These are phyloP conservation scores for Apeira syringaria DNA, from an alignment of 2,888 invertebrate species.

Conservation along the genomic window DNA sequence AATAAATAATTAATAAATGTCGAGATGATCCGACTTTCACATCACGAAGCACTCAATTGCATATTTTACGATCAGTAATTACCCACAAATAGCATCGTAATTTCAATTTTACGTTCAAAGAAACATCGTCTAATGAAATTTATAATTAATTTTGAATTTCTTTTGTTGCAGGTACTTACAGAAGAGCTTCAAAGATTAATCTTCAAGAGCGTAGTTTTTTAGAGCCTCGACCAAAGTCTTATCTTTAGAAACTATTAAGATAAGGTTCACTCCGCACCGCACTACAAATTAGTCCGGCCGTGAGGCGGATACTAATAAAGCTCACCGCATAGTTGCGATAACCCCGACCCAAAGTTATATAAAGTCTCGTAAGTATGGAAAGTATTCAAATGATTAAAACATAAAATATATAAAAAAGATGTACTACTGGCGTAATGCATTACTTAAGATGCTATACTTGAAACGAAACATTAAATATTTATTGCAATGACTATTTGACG, in stretches of 20 bases:
- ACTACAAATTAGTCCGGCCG: conserved; percentile 39
- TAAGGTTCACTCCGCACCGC: conserved; percentile 32
- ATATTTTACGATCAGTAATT: too few relatives aligned
- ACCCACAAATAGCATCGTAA: neutral
- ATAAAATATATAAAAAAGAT: too few relatives aligned
- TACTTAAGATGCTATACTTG: too few relatives aligned
- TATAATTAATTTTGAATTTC: conserved; percentile 17
- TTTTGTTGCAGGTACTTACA: conserved; percentile 27
- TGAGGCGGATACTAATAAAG: conserved; percentile 34
- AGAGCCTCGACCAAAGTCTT: neutral
- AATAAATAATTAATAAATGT: too few relatives aligned
- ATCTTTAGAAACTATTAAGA: conserved; percentile 32
- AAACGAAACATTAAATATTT: too few relatives aligned
- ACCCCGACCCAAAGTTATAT: neutral
- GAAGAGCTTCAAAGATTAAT: conserved; percentile 11
- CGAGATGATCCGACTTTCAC: conserved; percentile 16
- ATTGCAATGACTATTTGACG: too few relatives aligned
- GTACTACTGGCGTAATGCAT: too few relatives aligned
- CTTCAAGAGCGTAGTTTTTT: conserved; percentile 10
- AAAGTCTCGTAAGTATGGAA: neutral
- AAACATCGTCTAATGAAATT: conserved; percentile 3
- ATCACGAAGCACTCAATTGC: conserved; percentile 3
- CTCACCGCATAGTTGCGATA: conserved; percentile 29
- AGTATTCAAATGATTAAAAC: too few relatives aligned
- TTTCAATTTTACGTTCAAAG: neutral